Evolutionary conservation across 2,113 vertebrate genomes (phyloP).

Genomic region (Sprattus sprattus): DNA sequence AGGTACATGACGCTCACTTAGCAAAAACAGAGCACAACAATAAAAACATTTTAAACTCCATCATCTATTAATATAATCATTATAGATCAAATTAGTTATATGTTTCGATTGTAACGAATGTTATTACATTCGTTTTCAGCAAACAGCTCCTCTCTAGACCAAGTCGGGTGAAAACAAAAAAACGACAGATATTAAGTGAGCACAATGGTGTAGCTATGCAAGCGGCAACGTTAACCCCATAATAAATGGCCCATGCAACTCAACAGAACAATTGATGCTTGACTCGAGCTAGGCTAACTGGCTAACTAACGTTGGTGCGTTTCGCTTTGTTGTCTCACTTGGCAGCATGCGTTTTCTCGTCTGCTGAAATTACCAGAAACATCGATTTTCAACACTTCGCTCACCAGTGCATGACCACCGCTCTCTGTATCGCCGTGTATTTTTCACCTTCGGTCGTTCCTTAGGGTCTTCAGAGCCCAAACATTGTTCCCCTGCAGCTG

Average conservation of each 20-base stretch:
- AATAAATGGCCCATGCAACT: conserved; percentile 68
- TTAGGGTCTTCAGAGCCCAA: conserved; percentile 68
- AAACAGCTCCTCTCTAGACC: not conserved
- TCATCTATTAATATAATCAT: not conserved
- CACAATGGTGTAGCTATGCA: conserved; percentile 47
- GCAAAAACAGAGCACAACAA: conserved; percentile 13
- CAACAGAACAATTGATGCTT: conserved; percentile 73
- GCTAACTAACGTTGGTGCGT: conserved; percentile 50
- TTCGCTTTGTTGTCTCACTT: conserved; percentile 61
- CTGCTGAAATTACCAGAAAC: not conserved
- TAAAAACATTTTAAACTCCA: not conserved
- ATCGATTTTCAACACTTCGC: conserved; percentile 2
- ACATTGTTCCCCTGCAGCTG: conserved; percentile 77
- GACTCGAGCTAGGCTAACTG: conserved; percentile 39
- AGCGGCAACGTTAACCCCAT: conserved; percentile 51
- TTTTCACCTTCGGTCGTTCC: conserved; percentile 49
- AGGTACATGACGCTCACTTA: conserved; percentile 13
- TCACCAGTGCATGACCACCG: conserved; percentile 73
- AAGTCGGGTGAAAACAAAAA: not conserved
- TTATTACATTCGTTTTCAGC: not conserved
- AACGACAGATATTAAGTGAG: not conserved
- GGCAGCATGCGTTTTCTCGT: conserved; percentile 31
- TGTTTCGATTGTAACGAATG: not conserved
- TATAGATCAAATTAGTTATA: not conserved
- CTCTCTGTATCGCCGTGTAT: conserved; percentile 45